Percentiles rank a stretch among this genome's conserved stretches.
These are phyloP conservation scores for Agelas oroides DNA, from an alignment of 37 sponge, comb jelly and placozoan species.

Conservation along the genomic window DNA sequence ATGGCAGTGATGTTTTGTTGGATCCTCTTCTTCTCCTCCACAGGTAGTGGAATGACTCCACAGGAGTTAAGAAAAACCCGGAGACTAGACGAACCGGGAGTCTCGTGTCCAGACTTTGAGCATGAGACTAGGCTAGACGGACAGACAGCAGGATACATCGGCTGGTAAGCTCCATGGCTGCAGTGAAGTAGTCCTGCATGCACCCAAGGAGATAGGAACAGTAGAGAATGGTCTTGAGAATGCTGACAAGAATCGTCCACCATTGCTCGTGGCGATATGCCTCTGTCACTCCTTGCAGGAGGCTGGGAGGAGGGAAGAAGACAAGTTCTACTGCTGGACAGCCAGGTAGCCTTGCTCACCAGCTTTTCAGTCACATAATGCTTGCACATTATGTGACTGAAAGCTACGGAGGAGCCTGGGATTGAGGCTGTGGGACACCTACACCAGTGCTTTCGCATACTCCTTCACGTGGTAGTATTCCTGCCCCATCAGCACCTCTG, in stretches of 20 bases:
- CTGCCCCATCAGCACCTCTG: conserved; percentile 73
- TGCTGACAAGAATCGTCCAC: conserved; percentile 42
- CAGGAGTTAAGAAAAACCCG: not conserved
- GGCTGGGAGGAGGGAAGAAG: conserved; percentile 14
- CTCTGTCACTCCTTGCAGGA: conserved; percentile 43
- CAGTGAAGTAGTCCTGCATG: conserved; percentile 48
- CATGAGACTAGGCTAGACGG: no score
- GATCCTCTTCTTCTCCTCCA: conserved; percentile 44
- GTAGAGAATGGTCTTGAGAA: conserved; percentile 52
- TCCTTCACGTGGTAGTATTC: conserved; percentile 72
- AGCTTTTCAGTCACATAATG: no score
- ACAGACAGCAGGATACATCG: conserved; percentile 45
- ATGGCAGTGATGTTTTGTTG: conserved; percentile 23
- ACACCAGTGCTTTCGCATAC: conserved; percentile 72
- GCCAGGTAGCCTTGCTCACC: no score
- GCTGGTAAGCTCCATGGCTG: conserved; percentile 61
- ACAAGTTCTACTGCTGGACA: not conserved
- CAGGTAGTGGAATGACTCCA: conserved; percentile 26
- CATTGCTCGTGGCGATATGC: conserved; percentile 65
- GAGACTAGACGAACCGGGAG: no score
- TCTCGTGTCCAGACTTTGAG: no score
- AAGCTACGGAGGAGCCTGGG: no score
- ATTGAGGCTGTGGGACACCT: conserved; percentile 24
- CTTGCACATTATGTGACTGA: no score
- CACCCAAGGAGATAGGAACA: conserved; percentile 65